Percentiles rank a stretch among this genome's conserved stretches.
Evolutionary conservation across 2,888 invertebrate species (phyloP).

Genomic region (Melipona bicolor): DNA sequence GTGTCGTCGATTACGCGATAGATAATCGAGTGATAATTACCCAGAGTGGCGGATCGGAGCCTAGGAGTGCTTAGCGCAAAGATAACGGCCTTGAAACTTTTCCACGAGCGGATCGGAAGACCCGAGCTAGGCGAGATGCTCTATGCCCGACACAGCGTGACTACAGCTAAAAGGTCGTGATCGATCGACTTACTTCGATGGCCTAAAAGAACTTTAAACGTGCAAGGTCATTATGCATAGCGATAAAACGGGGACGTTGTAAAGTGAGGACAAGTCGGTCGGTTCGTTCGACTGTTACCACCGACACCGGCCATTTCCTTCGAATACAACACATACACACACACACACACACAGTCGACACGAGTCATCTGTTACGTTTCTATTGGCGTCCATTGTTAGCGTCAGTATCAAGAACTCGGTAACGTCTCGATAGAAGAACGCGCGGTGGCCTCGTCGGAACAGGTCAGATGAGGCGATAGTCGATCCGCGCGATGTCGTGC

Average conservation of each 20-base stretch:
- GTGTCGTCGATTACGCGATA: constrained; percentile 31
- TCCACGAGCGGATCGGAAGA: constrained; percentile 45
- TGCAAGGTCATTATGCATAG: constrained; percentile 66
- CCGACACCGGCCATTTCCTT: not conserved
- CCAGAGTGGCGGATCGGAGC: not conserved
- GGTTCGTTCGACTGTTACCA: constrained; percentile 22
- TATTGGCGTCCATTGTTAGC: not conserved
- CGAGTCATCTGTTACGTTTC: constrained; percentile 20
- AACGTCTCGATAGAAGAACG: constrained; percentile 9
- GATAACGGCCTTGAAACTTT: constrained; percentile 61
- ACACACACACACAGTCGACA: too few species aligned
- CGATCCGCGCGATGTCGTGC: constrained; percentile 46
- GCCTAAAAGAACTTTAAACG: constrained; percentile 68
- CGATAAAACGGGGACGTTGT: constrained; percentile 54
- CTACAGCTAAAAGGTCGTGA: constrained; percentile 66
- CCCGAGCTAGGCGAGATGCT: constrained; percentile 50
- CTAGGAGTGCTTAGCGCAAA: constrained; percentile 22
- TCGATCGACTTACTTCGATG: constrained; percentile 70
- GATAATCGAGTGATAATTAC: constrained; percentile 26
- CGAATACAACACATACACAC: not conserved
- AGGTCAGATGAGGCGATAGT: constrained; percentile 53
- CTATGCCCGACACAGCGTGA: constrained; percentile 54
- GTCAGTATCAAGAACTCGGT: not conserved
- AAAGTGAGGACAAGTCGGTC: constrained; percentile 40
- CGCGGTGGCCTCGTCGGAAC: not conserved